These are phyloP conservation scores for Grus americana DNA, from an alignment of 2,113 vertebrate species.

Conservation along the genomic window DNA sequence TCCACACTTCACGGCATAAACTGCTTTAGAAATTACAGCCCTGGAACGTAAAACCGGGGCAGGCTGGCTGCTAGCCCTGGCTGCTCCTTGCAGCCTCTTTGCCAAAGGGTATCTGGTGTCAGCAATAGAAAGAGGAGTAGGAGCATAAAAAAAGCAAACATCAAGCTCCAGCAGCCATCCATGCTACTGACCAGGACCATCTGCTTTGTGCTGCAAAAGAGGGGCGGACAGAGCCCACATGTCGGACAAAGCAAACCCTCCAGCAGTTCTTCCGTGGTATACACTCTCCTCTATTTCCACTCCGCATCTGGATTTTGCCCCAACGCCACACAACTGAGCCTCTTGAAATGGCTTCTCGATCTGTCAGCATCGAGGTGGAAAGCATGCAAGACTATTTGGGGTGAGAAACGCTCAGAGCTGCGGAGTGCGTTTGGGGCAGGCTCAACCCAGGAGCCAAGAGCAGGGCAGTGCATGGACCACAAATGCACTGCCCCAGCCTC, in stretches of 20 bases:
- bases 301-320: background rate
- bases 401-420: background rate
- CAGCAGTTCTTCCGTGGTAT: background rate
- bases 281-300: background rate
- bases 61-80: constrained; percentile 35
- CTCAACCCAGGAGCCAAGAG: background rate
- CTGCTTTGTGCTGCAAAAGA: background rate
- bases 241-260: background rate
- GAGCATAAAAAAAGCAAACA: background rate
- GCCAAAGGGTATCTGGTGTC: constrained; percentile 46
- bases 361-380: fast-evolving
- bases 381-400: background rate
- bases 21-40: constrained; percentile 40
- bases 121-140: background rate
- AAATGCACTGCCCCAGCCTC: fast-evolving
- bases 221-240: background rate
- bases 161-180: background rate
- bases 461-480: fast-evolving
- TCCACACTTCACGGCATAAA: constrained; percentile 8
- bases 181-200: background rate
- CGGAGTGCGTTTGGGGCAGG: background rate
- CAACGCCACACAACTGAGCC: fast-evolving
- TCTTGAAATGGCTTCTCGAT: background rate
- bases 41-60: constrained; percentile 34
- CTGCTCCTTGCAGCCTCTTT: background rate